Conservation (phyloP, 2,797 vertebrate genomes). For the Cheirogaleus major region DNA sequence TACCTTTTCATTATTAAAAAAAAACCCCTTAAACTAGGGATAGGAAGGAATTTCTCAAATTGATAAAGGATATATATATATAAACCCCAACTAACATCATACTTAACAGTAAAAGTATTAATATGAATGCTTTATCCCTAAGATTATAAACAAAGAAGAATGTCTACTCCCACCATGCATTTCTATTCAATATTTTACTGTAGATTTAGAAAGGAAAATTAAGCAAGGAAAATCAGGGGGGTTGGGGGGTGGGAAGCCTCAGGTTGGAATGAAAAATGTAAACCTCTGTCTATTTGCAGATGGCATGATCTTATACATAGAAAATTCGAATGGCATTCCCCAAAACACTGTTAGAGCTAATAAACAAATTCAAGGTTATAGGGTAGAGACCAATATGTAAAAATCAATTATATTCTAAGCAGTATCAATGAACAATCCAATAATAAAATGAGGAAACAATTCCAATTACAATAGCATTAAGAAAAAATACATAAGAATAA, state of each 20-base stretch:
- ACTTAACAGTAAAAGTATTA: neutral
- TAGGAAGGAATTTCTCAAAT: neutral
- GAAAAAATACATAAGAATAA: neutral
- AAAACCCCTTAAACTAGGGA: neutral
- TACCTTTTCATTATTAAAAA: neutral
- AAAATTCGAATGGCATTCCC: neutral
- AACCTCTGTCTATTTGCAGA: neutral
- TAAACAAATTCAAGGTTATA: neutral
- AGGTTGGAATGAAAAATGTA: neutral
- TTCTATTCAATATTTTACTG: neutral
- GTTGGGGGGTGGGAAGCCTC: neutral
- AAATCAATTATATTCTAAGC: neutral
- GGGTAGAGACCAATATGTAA: neutral
- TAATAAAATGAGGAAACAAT: neutral
- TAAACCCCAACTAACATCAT: neutral
- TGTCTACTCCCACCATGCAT: neutral
- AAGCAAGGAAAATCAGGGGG: neutral
- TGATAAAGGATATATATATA: neutral
- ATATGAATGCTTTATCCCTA: neutral
- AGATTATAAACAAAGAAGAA: neutral
- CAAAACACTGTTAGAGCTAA: neutral
- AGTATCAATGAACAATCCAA: neutral
- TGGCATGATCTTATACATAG: neutral
- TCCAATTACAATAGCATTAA: neutral
- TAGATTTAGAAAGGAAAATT: neutral